Base-by-base conservation (phyloP, 2,797 vertebrate genomes). In the Pseudochromis fuscus region DNA sequence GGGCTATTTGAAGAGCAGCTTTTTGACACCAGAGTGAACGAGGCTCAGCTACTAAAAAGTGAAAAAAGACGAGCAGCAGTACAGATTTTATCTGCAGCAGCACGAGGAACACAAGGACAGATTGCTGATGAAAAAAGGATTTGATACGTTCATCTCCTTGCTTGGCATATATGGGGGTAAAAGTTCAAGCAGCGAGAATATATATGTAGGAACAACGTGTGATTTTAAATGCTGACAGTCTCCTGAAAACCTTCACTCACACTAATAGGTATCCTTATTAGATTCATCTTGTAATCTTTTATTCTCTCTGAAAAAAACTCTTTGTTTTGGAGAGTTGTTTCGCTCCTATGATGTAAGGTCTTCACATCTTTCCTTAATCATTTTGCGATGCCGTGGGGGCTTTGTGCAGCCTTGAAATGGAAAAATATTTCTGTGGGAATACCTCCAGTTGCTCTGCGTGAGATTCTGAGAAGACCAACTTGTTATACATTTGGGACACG, bases 301-400 rank as follows among this genome's bases (percentile, higher is more conserved):
- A 74, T 76, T 67, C 61, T 40, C 5, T 79, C 33, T 79, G 49
- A 62, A 10, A 67, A 75, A 80, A 74, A 56, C 11, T 0, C n/a
- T n/a, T n/a, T n/a, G 11, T 72, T 72, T 72, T 56, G 28, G 27
- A 59, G 33, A 69, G 27, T 45, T 71, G 18, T 67, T 67, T 50
- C 38, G 44, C 35, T 55, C 18, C 37, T 4, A 69, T 82, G 82
- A 87, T 79, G 74, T 49, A 77, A 85, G 59, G 37, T 62, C 85
- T 59, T 69, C 74, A 82, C 61, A 79, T 73, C 55, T 69, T 57
- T 63, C 15, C 27, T 24, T 13, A 44, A 59, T 40, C 1, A 0
- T 46, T 80, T 72, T 74, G 10, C 21, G 7, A 33, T 11, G 15
- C 44, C 49, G 3, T 38, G 15, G 25, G 73, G 19, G 10, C 28